Evolutionary conservation across 1,140 invertebrate genomes (phyloP), one percentile per base, ranked within the genome.

Genomic region (Coenobita brevimanus): DNA sequence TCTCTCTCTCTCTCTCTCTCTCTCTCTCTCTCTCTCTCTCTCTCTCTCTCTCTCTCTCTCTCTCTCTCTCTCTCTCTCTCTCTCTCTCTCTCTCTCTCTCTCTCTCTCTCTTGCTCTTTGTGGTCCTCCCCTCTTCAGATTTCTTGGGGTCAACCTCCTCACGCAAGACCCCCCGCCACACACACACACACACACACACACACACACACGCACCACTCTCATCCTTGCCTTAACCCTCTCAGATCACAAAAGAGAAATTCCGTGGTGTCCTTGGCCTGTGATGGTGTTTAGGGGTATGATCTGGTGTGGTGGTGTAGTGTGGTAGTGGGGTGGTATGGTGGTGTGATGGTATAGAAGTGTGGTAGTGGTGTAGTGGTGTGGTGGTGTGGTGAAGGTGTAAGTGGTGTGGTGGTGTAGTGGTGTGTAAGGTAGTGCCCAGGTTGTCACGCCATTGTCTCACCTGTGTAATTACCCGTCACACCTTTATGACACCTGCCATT

Each of bases 1-100:
- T 54, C 43, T 30, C 38, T 54, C 76, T 30, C 50, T 27, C 50
- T 30, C 76, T 46, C n/a, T 4, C 69, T 33, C 76, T 30, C 46
- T 79, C 76, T 33, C 46, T 79, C 33, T 79, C 46, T 79, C 76
- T 3, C 46, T 60, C 75, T 79, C 75, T 79, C 46, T 79, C 75
- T 79, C 75, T 79, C 75, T 41, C 38, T 41, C 69, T 73, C 69
- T 41, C 50, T 50, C 36, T 50, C 50, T 50, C 54, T 54, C 54
- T 54, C 38, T 38, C 76, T 57, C 76, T 79, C 50, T 79, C 46
- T 60, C 76, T 79, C 50, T 60, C 76, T 79, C 50, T 60, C 76
- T 46, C 73, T 76, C 38, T 76, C 17, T 76, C 41, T 27, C n/a
- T n/a, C 13, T 57, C 54, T 13, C n/a, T n/a, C n/a, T n/a, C n/a